Percentiles rank a stretch among this genome's conserved stretches.
Evolutionary conservation across 1,140 invertebrate species (phyloP).

Genomic region (Druon quercuslanigerum): DNA sequence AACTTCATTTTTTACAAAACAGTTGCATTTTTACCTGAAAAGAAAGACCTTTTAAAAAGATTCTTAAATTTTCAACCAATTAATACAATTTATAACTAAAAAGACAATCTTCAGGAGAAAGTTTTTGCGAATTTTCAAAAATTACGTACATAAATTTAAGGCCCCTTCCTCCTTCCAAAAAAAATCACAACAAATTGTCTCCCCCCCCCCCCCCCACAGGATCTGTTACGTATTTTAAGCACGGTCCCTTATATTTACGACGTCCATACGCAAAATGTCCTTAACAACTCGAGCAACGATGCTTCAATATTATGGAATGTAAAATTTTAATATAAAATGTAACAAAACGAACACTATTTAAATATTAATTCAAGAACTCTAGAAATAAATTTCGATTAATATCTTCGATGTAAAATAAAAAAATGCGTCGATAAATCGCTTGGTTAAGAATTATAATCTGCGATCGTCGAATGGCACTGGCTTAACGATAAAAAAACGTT

Average conservation of each 20-base stretch:
- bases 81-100: too few relatives aligned
- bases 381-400: not conserved
- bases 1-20: too few relatives aligned
- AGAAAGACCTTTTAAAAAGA: too few relatives aligned
- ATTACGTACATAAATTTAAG: too few relatives aligned
- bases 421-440: not conserved
- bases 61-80: too few relatives aligned
- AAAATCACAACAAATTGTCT: too few relatives aligned
- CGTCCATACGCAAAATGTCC: not conserved
- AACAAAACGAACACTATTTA: not conserved
- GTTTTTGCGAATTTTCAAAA: too few relatives aligned
- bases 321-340: not conserved
- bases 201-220: too few relatives aligned
- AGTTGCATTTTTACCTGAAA: too few relatives aligned
- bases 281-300: not conserved
- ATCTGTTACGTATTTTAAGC: conserved; percentile 35
- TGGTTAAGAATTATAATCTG: not conserved
- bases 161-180: not conserved
- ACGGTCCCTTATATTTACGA: not conserved
- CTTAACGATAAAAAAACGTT: not conserved
- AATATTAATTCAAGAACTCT: not conserved
- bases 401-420: not conserved
- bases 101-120: too few relatives aligned
- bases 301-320: conserved; percentile 1
- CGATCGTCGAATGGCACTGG: conserved; percentile 1